Conservation (phyloP, 2,113 vertebrate species). For the Leucopsar rothschildi region DNA sequence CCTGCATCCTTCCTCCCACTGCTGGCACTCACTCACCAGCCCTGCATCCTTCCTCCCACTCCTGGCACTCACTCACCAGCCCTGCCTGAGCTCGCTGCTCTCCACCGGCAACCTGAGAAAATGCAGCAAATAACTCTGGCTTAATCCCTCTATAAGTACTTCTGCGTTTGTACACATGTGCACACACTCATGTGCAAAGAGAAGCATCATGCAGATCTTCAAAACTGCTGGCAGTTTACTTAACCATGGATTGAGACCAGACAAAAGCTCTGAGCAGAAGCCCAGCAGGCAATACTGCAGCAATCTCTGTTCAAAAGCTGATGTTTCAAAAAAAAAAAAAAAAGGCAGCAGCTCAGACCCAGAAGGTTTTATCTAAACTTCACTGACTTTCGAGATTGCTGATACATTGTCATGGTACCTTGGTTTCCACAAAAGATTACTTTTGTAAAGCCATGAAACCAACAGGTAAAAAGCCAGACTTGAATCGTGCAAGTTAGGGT, state of each 20-base stretch:
- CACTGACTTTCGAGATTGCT: not conserved
- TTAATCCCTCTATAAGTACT: accelerated
- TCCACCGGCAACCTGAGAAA: not conserved
- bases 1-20: not conserved
- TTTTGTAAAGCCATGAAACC: not conserved
- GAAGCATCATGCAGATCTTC: not conserved
- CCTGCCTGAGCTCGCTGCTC: not conserved
- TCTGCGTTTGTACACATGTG: not conserved
- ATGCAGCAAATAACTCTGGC: not conserved
- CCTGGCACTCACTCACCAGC: not conserved
- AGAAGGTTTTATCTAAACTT: not conserved
- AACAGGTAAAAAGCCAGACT: not conserved
- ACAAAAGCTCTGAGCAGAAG: not conserved
- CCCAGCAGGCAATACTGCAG: not conserved
- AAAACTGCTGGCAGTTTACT: not conserved
- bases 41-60: too few relatives aligned
- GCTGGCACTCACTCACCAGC: too few relatives aligned
- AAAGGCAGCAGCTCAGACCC: not conserved
- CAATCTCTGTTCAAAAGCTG: not conserved
- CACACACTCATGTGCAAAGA: not conserved
- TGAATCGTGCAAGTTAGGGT: not conserved
- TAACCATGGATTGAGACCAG: not conserved
- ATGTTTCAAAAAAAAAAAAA: not conserved
- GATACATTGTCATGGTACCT: too few relatives aligned
- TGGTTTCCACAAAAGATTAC: not conserved